Evolutionary conservation across 2,797 vertebrate species (phyloP).

Genomic region (Gila robusta): DNA sequence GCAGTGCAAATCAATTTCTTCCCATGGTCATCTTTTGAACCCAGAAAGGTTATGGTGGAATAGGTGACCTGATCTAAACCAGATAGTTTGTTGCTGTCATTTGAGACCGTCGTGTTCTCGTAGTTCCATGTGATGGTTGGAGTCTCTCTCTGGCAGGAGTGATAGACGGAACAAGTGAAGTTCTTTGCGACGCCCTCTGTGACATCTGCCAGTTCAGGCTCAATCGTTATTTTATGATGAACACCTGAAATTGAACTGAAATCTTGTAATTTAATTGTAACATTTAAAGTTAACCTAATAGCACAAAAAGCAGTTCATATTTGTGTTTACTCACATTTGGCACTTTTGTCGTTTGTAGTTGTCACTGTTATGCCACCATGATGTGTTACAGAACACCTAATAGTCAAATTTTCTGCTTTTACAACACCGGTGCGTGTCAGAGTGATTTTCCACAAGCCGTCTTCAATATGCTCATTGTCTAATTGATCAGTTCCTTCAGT

Average conservation of each 20-base stretch:
- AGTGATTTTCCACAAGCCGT: slow-evolving; percentile 18
- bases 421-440: slow-evolving; percentile 36
- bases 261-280: neutral
- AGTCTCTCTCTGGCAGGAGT: slow-evolving; percentile 60
- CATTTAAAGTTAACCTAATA: neutral
- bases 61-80: neutral
- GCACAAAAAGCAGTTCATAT: neutral
- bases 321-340: slow-evolving; percentile 40
- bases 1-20: slow-evolving; percentile 69
- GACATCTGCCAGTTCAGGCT: slow-evolving; percentile 39
- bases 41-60: slow-evolving; percentile 69
- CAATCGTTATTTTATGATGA: slow-evolving; percentile 62
- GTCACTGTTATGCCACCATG: neutral
- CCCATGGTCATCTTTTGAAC: slow-evolving; percentile 61
- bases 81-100: neutral
- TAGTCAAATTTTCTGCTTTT: neutral
- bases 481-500: neutral
- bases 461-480: fast-evolving
- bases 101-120: slow-evolving; percentile 60
- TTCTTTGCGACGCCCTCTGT: slow-evolving; percentile 65
- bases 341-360: neutral
- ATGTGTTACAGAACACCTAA: slow-evolving; percentile 40
- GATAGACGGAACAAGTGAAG: slow-evolving; percentile 67
- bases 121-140: slow-evolving; percentile 69
- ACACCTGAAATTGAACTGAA: slow-evolving; percentile 61